These are phyloP conservation scores for Pinctada fucata DNA, from an alignment of 2,888 invertebrate species.

Conservation along the genomic window DNA sequence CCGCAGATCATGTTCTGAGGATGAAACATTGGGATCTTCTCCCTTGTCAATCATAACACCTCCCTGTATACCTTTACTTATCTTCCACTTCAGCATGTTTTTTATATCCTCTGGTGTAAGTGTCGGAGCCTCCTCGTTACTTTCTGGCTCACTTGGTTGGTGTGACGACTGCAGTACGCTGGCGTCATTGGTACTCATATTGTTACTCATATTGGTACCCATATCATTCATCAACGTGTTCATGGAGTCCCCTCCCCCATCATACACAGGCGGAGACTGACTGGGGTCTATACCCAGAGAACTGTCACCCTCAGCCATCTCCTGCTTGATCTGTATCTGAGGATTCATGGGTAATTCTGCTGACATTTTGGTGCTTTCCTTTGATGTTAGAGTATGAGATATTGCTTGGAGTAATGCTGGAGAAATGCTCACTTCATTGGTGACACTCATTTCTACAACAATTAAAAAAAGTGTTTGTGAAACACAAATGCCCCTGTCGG, in stretches of 20 bases:
- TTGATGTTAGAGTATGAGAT: conserved; percentile 66
- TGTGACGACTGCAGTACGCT: conserved; percentile 2
- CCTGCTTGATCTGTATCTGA: conserved; percentile 39
- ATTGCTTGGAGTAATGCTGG: conserved; percentile 75
- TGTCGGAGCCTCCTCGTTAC: not conserved
- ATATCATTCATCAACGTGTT: not conserved
- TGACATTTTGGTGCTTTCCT: conserved; percentile 20
- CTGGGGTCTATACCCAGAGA: not conserved
- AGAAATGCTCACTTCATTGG: conserved; percentile 72
- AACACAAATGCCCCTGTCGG: too few species aligned
- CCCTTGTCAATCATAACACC: not conserved
- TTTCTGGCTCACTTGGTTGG: not conserved
- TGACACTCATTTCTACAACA: conserved; percentile 62
- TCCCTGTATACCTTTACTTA: conserved; percentile 34
- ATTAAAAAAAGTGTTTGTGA: not conserved
- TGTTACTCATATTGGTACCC: not conserved
- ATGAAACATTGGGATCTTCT: conserved; percentile 3
- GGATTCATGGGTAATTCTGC: conserved; percentile 25
- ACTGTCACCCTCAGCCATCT: conserved; percentile 33
- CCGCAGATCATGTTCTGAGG: conserved; percentile 49
- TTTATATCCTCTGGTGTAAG: conserved; percentile 41
- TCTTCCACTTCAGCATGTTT: conserved; percentile 53
- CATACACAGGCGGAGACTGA: conserved; percentile 27
- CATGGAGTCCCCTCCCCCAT: not conserved
- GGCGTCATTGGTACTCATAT: not conserved